Base-by-base conservation (phyloP, 2,888 invertebrate genomes). In the Drosophila robusta region DNA sequence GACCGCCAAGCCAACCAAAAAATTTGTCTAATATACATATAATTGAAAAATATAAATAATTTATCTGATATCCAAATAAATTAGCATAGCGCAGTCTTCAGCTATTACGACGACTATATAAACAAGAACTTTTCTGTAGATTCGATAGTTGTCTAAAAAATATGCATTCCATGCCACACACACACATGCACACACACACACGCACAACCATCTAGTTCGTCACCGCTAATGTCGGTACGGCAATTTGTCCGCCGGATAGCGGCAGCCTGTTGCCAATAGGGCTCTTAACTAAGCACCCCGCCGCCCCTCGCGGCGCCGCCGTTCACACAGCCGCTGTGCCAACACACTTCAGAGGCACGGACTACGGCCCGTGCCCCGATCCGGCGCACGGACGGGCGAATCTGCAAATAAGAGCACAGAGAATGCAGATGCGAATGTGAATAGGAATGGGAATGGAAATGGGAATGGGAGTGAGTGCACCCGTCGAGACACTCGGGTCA, bases 401-500 rank as follows among this genome's bases (percentile, higher is more conserved):
- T 66, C 62, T 39, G 75, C 75, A 75, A 75, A 75, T 73, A 75
- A 70, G 57, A 56, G 69, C 58, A 44, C 54, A 52, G 29, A 38
- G 46, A n/a, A 49, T 65, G 54, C 64, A 46, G 22, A 60, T 47
- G 58, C 45, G 32, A 41, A 47, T 44, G 58, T 42, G 32, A 41
- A 47, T 61, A 24, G 18, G 44, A 51, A 34, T 49, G 26, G 16
- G 52, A 18, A 3, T 29, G 12, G n/a, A 39, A 2, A n/a, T 14
- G 6, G 8, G 16, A 4, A 3, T 49, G 55, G 55, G 34, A 36
- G 55, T 44, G 70, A 65, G 45, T 70, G 66, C 67, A 70, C 42
- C 62, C 55, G 69, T 57, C 16, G 70, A 70, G 58, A 58, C 58
- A 65, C 69, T 72, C 72, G 72, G 75, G 76, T 76, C 76, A 76